Percentiles rank a stretch among this genome's conserved stretches.
These are phyloP conservation scores for Menidia beryllina DNA, from an alignment of 2,113 vertebrate genomes.

Conservation along the genomic window DNA sequence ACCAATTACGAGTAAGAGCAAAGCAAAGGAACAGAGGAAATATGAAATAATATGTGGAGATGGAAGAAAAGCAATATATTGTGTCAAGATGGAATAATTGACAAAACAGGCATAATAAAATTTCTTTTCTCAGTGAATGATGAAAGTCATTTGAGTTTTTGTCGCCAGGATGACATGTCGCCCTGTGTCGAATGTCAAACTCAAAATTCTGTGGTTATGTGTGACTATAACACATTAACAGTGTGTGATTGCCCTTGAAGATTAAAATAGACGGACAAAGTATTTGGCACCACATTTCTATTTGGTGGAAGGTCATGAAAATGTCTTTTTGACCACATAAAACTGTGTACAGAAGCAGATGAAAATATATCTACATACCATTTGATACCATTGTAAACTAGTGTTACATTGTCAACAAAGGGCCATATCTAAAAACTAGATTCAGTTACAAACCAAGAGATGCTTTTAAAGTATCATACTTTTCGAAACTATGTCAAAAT, in stretches of 20 bases:
- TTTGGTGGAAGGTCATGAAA: neutral
- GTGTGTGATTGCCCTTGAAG: conserved; percentile 19
- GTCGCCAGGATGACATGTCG: conserved; percentile 50
- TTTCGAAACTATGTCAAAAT: neutral
- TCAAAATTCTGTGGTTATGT: conserved; percentile 18
- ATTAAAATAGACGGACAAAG: neutral
- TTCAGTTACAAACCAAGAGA: neutral
- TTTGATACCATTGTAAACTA: no score
- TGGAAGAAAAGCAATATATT: neutral
- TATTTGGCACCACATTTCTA: neutral
- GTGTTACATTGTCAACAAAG: no score
- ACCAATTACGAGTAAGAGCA: neutral
- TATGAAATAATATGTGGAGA: neutral
- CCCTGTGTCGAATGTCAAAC: conserved; percentile 35
- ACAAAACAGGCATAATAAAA: conserved; percentile 3
- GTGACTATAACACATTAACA: conserved; percentile 37
- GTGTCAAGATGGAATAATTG: neutral
- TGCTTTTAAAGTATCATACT: neutral
- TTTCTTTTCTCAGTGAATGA: conserved; percentile 35
- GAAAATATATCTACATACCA: no score
- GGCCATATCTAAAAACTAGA: neutral
- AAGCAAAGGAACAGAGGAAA: neutral
- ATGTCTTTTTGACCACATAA: neutral
- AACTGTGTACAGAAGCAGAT: neutral
- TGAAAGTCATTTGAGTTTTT: conserved; percentile 57